Evolutionary conservation across 2,888 invertebrate species (phyloP), one percentile per base, ranked within the genome.

Genomic region (Atherix ibis): DNA sequence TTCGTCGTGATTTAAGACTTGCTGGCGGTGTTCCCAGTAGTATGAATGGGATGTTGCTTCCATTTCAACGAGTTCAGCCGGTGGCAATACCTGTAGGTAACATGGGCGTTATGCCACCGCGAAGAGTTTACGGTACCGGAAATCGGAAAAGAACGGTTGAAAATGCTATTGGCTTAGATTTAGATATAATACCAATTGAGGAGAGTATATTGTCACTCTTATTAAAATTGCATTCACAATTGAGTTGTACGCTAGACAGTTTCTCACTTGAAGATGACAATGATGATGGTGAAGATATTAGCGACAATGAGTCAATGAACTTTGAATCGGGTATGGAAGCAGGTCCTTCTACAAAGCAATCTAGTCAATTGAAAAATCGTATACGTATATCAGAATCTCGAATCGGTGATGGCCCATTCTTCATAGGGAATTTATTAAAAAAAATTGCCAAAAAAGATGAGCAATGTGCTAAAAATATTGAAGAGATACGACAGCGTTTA

Each of bases 201-300:
- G 88, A 89, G 57, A 92, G 88, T 40, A 82, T 95, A 42, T 75
- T 95, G 45, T 88, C 91, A 0, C 63, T 94, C 32, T 65, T 95
- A 27, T 63, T 94, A 34, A 89, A 87, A 55, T 67, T 92, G 10
- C 92, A 95, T 59, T 84, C 87, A 3, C 88, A 91, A 53, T 65
- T 94, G 26, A 81, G 84, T 1, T 85, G 84, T 2, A 63, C 73
- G 9, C 71, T 83, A 6, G 87, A 89, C 52, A 87, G 87, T 42
- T 94, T 80, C 53, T 68, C 71, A 13, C 47, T 71, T 13, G 70
- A 70, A 31, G 72, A 73, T 38, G 47, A 31, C 6, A 34, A 27
- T 32, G 26, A 25, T 27, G 10, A 18, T 30, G 27, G 12, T 25
- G 34, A 36, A 5, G 25, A n/a, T n/a, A n/a, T n/a, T n/a, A n/a